These are phyloP conservation scores for Pocota personata DNA, from an alignment of 2,888 invertebrate species.

Conservation along the genomic window DNA sequence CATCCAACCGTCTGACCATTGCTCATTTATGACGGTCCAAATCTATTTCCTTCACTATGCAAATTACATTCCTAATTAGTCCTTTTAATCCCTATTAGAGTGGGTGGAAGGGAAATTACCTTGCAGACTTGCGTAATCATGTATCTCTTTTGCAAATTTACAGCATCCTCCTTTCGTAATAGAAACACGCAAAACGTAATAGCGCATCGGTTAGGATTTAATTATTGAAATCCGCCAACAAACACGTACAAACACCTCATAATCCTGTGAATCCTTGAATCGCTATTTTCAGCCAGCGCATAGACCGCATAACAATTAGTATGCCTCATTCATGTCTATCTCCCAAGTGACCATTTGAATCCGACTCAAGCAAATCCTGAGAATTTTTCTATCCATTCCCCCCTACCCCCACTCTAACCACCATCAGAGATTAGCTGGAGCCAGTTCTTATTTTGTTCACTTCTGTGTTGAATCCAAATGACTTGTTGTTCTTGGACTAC, in stretches of 20 bases:
- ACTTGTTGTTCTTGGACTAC: constrained; percentile 21
- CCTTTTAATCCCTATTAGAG: background rate
- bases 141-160: background rate
- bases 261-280: constrained; percentile 38
- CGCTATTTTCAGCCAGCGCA: background rate
- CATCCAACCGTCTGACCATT: background rate
- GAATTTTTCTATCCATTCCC: background rate
- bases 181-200: background rate
- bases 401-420: background rate
- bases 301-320: constrained; percentile 50
- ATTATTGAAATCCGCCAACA: constrained; percentile 42
- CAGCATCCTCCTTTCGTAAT: background rate
- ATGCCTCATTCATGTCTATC: background rate
- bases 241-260: constrained; percentile 42
- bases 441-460: constrained; percentile 15
- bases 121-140: background rate
- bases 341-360: constrained; percentile 31
- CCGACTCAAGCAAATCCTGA: background rate
- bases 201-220: constrained; percentile 11
- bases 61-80: background rate
- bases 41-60: background rate
- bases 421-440: constrained; percentile 14
- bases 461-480: constrained; percentile 37
- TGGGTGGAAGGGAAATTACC: background rate
- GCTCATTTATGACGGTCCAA: constrained; percentile 8